Evolutionary conservation across 2,113 vertebrate species (phyloP).

Genomic region (Nanger granti): DNA sequence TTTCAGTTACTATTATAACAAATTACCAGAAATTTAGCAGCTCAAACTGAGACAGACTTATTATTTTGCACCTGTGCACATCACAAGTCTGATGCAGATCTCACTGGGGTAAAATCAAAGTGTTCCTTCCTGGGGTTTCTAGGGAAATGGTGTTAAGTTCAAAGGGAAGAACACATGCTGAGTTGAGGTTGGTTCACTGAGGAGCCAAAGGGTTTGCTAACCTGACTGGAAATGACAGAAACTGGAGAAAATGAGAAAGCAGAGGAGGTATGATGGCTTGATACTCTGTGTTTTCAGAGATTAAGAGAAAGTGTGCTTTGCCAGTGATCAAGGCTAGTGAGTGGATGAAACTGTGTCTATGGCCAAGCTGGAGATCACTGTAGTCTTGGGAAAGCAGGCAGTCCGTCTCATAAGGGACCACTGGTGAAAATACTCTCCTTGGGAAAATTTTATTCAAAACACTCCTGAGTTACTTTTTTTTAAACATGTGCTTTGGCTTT

Average conservation of each 20-base stretch:
- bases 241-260: neutral
- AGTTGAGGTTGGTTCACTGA: neutral
- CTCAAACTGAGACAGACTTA: neutral
- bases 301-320: neutral
- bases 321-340: neutral
- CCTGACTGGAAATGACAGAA: neutral
- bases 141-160: neutral
- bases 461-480: neutral
- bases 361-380: too few species aligned
- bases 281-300: neutral
- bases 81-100: neutral
- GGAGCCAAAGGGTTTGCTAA: neutral
- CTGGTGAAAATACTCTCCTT: neutral
- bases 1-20: neutral
- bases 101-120: neutral
- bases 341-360: neutral
- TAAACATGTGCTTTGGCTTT: neutral
- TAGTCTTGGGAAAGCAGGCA: neutral
- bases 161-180: neutral
- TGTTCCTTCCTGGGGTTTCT: neutral
- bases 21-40: neutral
- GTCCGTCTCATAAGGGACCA: rapidly evolving
- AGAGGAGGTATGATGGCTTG: too few species aligned
- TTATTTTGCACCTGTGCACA: neutral
- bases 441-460: neutral